Conservation (phyloP, 2,888 invertebrate species). For the Pecten maximus region DNA sequence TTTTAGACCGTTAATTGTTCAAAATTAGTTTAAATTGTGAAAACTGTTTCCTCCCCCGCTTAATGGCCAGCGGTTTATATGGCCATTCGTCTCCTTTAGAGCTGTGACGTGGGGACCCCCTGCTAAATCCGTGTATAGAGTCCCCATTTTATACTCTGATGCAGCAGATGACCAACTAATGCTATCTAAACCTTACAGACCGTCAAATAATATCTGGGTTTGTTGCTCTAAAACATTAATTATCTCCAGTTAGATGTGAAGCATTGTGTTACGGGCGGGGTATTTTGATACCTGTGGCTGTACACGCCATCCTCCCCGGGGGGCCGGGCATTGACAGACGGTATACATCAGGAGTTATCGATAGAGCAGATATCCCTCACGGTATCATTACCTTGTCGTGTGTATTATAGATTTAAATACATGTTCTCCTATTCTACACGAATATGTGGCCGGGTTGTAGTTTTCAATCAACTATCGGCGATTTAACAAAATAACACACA, state of each 20-base stretch:
- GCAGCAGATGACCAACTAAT: not conserved
- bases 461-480: no score
- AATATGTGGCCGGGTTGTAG: not conserved
- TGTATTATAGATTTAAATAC: no score
- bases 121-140: not conserved
- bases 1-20: no score
- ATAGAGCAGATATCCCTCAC: not conserved
- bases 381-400: not conserved
- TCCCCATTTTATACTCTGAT: not conserved
- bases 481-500: no score
- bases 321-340: not conserved
- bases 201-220: not conserved
- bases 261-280: not conserved
- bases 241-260: not conserved
- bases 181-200: not conserved
- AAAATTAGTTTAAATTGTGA: no score
- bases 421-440: not conserved
- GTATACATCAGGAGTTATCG: not conserved
- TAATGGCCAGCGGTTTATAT: no score
- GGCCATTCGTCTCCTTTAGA: no score
- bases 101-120: not conserved
- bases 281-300: not conserved
- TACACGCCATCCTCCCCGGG: conserved; percentile 24
- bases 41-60: no score
- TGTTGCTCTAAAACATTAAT: not conserved